Base-by-base conservation (phyloP, 1,140 invertebrate species). In the Atta texana region DNA sequence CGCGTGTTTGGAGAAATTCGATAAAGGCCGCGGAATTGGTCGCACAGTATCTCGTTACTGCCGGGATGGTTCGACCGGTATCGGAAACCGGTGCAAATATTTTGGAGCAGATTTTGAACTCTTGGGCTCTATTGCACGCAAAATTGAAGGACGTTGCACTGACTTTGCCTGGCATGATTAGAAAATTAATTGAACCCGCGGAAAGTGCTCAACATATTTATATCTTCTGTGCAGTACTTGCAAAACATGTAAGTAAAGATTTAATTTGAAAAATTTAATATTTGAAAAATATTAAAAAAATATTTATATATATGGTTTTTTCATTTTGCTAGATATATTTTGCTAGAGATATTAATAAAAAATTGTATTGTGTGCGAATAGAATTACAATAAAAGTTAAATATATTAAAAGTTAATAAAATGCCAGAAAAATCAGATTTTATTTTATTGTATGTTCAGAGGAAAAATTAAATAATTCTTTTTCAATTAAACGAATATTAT, bases 181-280 rank as follows among this genome's bases (percentile, higher is more conserved):
- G 95, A 49, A 96, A 96, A 93, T 95, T 96, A 86, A 95, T 96
- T 68, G 94, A 96, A 88, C 94, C 95, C 8, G 96, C 96, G 21
- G 95, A 96, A 82, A 96, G 96, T 88, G 96, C 96, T 81, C 94
- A 95, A 88, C 96, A 96, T 89, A 95, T 96, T 86, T 96, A 96
- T 92, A 95, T 95, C 69, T 96, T 96, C 85, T 95, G 95, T 87
- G 93, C 94, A 78, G 96, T 97, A 55, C 95, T 97, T 34, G 93
- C 95, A 21, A 95, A 95, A 74, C 95, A 96, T 94, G 96, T 97
- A 91, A 93, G 93, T 95, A 88, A 63, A 55, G 0, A 14, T 57
- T 74, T 49, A 16, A 80, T 80, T 4, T 10, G 31, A 18, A 24
- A 57, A 53, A 75, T 75, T 39, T 0, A 31, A 64, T 18, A 78